These are phyloP conservation scores for Pterocles gutturalis DNA, from an alignment of 2,113 vertebrate species.

Conservation along the genomic window DNA sequence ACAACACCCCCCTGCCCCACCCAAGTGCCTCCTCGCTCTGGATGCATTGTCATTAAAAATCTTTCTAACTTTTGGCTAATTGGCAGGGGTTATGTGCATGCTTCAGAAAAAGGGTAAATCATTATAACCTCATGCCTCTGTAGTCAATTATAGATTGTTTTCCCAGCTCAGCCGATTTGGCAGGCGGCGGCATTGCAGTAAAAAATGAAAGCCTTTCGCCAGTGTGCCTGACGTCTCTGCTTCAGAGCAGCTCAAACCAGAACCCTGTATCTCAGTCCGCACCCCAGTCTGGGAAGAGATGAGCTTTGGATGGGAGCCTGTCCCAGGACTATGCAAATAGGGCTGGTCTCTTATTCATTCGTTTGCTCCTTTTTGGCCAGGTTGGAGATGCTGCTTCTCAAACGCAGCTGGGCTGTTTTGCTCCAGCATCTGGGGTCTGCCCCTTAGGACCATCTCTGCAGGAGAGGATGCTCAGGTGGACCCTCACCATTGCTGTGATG, in stretches of 20 bases:
- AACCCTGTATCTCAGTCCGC: neutral
- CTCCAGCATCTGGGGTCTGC: neutral
- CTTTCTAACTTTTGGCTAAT: conserved; percentile 41
- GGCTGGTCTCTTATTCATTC: neutral
- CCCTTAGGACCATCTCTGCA: neutral
- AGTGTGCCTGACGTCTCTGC: conserved; percentile 23
- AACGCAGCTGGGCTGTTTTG: neutral
- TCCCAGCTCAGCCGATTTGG: conserved; percentile 58
- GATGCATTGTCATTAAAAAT: neutral
- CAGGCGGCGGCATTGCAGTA: conserved; percentile 12
- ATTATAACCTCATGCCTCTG: conserved; percentile 58
- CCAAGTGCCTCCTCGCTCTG: neutral
- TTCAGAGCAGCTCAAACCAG: conserved; percentile 60
- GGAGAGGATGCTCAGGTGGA: neutral
- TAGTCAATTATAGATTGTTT: conserved; percentile 69
- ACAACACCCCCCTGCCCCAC: neutral
- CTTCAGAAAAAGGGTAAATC: conserved; percentile 58
- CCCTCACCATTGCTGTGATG: neutral
- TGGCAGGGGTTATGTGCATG: conserved; percentile 29
- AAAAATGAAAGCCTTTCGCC: conserved; percentile 25
- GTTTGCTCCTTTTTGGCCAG: neutral
- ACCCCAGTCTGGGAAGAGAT: neutral
- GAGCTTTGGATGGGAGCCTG: neutral
- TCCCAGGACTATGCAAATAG: neutral
- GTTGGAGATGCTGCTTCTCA: neutral